These are phyloP conservation scores for Poeciliopsis infans DNA, from an alignment of 2,797 vertebrate species.

Conservation along the genomic window DNA sequence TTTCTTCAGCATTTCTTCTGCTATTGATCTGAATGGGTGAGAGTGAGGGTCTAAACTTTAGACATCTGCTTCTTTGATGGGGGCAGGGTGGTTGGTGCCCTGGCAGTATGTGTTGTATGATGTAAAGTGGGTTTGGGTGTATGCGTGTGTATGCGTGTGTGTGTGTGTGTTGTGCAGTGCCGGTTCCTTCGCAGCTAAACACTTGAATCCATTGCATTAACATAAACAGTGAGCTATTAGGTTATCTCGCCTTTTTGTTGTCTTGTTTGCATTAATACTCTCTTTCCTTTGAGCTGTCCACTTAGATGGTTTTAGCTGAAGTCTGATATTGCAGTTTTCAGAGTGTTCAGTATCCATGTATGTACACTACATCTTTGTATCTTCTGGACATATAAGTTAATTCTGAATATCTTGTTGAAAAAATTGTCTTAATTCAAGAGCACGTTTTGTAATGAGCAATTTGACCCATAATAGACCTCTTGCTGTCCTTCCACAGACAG, in stretches of 20 bases:
- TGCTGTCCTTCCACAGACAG: constrained; percentile 80
- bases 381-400: neutral
- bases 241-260: constrained; percentile 22
- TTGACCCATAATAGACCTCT: constrained; percentile 32
- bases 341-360: neutral
- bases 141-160: neutral
- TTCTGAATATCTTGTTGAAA: neutral
- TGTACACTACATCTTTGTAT: neutral
- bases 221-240: constrained; percentile 22
- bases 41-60: constrained; percentile 77
- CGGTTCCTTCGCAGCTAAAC: constrained; percentile 35
- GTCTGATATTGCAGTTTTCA: neutral
- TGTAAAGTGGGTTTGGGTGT: constrained; percentile 37
- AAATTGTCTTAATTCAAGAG: neutral
- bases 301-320: neutral
- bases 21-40: constrained; percentile 79
- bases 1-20: constrained; percentile 83
- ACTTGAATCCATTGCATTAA: constrained; percentile 9
- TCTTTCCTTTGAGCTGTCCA: neutral
- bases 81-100: constrained; percentile 43
- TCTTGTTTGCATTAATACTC: neutral
- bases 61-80: constrained; percentile 84
- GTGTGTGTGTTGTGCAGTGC: constrained; percentile 10
- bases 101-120: constrained; percentile 55
- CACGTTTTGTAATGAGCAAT: neutral